Evolutionary conservation across 2,797 vertebrate species (phyloP).

Genomic region (Momotus momota): DNA sequence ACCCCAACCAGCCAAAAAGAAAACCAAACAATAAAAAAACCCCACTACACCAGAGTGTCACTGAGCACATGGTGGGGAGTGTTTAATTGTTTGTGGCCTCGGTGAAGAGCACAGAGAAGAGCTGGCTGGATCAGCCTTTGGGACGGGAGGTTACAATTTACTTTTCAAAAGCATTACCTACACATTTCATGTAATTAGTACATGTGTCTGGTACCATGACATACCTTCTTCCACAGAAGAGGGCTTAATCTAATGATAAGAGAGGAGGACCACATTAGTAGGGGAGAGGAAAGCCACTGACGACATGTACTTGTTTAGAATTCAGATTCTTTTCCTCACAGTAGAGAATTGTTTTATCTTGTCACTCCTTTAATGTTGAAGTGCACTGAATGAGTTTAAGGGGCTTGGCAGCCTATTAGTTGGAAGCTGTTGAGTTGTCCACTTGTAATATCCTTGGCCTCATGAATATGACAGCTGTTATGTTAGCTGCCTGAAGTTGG

Average conservation of each 20-base stretch:
- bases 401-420: neutral
- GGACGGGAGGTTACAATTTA: neutral
- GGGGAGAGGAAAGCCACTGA: neutral
- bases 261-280: neutral
- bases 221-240: neutral
- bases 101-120: neutral
- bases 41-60: rapidly evolving
- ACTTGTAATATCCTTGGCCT: neutral
- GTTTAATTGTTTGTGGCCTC: neutral
- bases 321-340: neutral
- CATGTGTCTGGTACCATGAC: neutral
- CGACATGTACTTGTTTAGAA: neutral
- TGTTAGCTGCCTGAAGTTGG: neutral
- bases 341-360: neutral
- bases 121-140: neutral
- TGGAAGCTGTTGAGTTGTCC: neutral
- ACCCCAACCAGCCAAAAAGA: neutral
- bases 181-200: neutral
- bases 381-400: neutral
- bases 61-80: neutral
- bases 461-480: neutral
- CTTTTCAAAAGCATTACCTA: neutral
- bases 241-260: neutral
- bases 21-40: rapidly evolving
- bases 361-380: neutral